phyloP scores from a whole-genome alignment of 2,888 invertebrate species.

The Orchestes rusci region DNA sequence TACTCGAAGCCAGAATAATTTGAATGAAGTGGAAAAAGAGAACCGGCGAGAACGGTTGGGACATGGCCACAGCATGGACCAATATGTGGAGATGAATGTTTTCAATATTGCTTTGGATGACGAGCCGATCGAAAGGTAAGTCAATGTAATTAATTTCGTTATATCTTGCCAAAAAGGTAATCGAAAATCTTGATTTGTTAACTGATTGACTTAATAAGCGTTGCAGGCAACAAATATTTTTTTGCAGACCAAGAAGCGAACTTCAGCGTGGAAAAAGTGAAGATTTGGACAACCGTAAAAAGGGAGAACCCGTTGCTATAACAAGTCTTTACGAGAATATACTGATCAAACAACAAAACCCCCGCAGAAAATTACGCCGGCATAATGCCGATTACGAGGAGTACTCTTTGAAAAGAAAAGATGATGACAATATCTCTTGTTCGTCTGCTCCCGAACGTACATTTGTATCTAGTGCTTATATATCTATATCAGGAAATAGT shows the following conservation, averaged over 20 bases:
- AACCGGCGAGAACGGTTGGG: slow-evolving; percentile 48
- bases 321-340: slow-evolving; percentile 68
- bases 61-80: slow-evolving; percentile 69
- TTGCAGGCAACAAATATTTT: no score
- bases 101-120: slow-evolving; percentile 32
- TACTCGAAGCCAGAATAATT: slow-evolving; percentile 63
- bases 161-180: no score
- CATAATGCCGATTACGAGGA: slow-evolving; percentile 57
- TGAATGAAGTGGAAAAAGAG: slow-evolving; percentile 55
- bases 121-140: slow-evolving; percentile 19
- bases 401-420: slow-evolving; percentile 48
- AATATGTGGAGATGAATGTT: slow-evolving; percentile 68
- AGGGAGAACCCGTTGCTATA: slow-evolving; percentile 61
- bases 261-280: slow-evolving; percentile 43
- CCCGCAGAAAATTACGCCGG: slow-evolving; percentile 60
- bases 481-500: slow-evolving; percentile 41
- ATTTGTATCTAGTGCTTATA: slow-evolving; percentile 50
- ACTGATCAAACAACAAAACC: slow-evolving; percentile 64
- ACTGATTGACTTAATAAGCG: no score
- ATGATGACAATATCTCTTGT: slow-evolving; percentile 32
- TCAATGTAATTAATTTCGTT: no score
- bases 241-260: slow-evolving; percentile 34
- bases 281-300: slow-evolving; percentile 44
- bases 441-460: slow-evolving; percentile 43
- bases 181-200: no score